Evolutionary conservation across 1,140 invertebrate genomes (phyloP).

Genomic region (Anagrus nilaparvatae): DNA sequence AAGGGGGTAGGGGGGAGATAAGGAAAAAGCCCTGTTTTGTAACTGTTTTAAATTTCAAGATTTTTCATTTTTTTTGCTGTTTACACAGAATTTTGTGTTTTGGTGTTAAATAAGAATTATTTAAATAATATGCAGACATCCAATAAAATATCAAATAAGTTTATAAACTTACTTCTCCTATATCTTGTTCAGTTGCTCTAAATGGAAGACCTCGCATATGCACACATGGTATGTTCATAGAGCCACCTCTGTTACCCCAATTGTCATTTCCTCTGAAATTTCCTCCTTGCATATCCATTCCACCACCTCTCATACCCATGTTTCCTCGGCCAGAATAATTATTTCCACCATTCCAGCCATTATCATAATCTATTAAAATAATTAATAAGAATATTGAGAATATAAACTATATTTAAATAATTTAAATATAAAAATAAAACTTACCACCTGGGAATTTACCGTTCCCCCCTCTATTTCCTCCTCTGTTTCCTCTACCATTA

Average conservation of each 20-base stretch:
- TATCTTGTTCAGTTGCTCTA: conserved; percentile 69
- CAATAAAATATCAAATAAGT: conserved; percentile 1
- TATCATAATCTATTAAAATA: conserved; percentile 33
- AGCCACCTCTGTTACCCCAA: conserved; percentile 37
- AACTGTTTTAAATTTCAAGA: too few relatives aligned
- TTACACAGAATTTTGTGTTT: too few relatives aligned
- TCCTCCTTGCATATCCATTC: conserved; percentile 30
- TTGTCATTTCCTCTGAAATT: conserved; percentile 35
- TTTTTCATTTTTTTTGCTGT: too few relatives aligned
- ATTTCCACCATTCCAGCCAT: conserved; percentile 39
- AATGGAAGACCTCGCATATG: conserved; percentile 90
- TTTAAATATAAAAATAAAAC: not conserved
- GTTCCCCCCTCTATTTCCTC: conserved; percentile 31
- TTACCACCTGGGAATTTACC: conserved; percentile 3
- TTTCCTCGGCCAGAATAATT: conserved; percentile 32
- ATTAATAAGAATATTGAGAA: not conserved
- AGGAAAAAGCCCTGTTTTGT: too few relatives aligned
- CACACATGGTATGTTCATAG: conserved; percentile 59
- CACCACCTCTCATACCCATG: conserved; percentile 20
- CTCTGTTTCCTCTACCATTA: conserved; percentile 47
- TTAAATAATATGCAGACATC: conserved; percentile 7
- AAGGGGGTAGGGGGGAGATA: too few relatives aligned
- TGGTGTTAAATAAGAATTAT: not conserved
- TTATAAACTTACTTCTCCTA: conserved; percentile 59
- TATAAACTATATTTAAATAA: conserved; percentile 1